Evolutionary conservation across 2,113 vertebrate genomes (phyloP), one percentile per base, ranked within the genome.

Genomic region (Toxotes jaculatrix): DNA sequence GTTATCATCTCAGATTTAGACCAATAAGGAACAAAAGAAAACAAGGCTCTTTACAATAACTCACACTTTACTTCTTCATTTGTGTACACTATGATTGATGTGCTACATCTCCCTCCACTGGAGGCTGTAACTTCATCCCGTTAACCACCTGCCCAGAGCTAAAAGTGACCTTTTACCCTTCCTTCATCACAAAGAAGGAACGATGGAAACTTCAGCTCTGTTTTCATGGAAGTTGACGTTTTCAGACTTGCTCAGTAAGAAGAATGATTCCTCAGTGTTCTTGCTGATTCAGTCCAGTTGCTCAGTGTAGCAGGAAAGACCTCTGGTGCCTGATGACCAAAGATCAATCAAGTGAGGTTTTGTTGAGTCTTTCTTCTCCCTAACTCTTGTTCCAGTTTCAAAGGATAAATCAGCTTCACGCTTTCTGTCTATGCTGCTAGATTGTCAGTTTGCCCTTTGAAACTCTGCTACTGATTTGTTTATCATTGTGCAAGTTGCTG

Each of bases 121-220:
- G 9, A 73, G 3, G 62, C 70, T 87, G 89, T 89, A 89, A 91
- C 80, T 83, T 76, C 42, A 91, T 81, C 76, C 70, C 3, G 0
- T 51, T 49, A 43, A 53, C 61, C 76, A 38, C 36, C 59, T 17
- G 84, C 90, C 78, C 51, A 8, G 23, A 73, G 90, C 78, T 72
- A 60, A 45, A 69, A 36, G n/a, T 81, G 63, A 90, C 76, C 89
- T 76, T 86, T 77, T 71, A 27, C 55, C 74, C 76, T 63, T 64
- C n/a, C 42, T 59, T 66, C 64, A 43, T 79, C 56, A 78, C 73
- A 86, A 77, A 67, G 59, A 77, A 40, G 4, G 45, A 42, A 70
- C 67, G 79, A 81, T 82, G 45, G 61, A 73, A 51, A 69, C 61
- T 53, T 77, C 5, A 12, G 31, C 67, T 74, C 16, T 47, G 31